These are phyloP conservation scores for Operophtera brumata DNA, from an alignment of 2,888 invertebrate species.

Conservation along the genomic window DNA sequence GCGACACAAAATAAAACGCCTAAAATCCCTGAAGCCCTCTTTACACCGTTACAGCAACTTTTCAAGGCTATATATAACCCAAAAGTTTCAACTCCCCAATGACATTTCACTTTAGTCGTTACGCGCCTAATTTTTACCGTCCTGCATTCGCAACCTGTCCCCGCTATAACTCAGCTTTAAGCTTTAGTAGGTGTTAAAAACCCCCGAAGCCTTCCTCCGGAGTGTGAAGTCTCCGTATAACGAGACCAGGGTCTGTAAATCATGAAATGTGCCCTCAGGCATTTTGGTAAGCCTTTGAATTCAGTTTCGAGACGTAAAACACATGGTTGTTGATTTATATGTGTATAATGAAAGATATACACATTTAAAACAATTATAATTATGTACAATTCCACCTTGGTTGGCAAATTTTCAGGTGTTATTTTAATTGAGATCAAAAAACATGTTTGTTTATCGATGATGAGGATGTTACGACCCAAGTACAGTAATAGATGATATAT, in stretches of 20 bases:
- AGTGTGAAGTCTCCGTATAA: conserved; percentile 23
- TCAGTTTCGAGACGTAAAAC: conserved; percentile 1
- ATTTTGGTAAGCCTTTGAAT: conserved; percentile 9
- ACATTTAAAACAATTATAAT: too few relatives aligned
- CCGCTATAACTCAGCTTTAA: conserved; percentile 29
- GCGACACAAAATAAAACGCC: neutral
- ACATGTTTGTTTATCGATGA: too few relatives aligned
- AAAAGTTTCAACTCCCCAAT: conserved; percentile 16
- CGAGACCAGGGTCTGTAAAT: conserved; percentile 18
- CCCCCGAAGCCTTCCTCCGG: conserved; percentile 24
- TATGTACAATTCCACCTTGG: too few relatives aligned
- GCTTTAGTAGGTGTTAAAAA: conserved; percentile 34
- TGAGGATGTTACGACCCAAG: too few relatives aligned
- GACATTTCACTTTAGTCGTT: conserved; percentile 17
- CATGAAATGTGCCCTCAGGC: conserved; percentile 17
- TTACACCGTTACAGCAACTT: conserved; percentile 11
- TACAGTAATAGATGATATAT: too few relatives aligned
- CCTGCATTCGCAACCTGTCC: conserved; percentile 22
- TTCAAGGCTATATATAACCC: conserved; percentile 15
- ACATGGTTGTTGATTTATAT: neutral
- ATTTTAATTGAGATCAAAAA: too few relatives aligned
- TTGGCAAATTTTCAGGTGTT: too few relatives aligned
- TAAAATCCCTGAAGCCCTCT: conserved; percentile 1
- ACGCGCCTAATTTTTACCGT: conserved; percentile 24
- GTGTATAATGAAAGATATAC: neutral